phyloP scores from a whole-genome alignment of 2,888 invertebrate genomes.

The Lissocephala sabroskyi region DNA sequence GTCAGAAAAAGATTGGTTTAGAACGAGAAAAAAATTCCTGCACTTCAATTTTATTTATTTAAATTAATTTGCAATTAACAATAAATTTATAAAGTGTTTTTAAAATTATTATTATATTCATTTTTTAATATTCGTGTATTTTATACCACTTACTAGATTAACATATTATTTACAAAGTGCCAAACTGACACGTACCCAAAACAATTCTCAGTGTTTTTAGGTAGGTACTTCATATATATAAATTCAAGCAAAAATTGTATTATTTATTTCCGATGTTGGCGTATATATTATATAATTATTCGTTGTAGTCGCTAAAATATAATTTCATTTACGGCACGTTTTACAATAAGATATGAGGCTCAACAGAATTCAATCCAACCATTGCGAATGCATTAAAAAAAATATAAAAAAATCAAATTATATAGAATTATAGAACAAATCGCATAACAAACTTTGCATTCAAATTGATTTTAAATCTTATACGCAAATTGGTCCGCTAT shows the following conservation, averaged over 20 bases:
- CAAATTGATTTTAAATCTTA: constrained; percentile 63
- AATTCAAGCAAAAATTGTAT: constrained; percentile 56
- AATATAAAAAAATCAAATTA: constrained; percentile 26
- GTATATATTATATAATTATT: constrained; percentile 60
- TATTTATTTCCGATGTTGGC: constrained; percentile 46
- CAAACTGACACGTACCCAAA: background rate
- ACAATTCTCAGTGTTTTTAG: constrained; percentile 23
- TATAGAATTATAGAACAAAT: constrained; percentile 39
- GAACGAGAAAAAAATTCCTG: no score
- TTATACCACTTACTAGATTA: constrained; percentile 20
- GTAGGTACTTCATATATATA: constrained; percentile 23
- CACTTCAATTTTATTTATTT: no score
- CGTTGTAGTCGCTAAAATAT: constrained; percentile 59
- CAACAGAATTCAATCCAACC: background rate
- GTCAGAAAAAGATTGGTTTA: no score
- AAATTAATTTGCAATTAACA: constrained; percentile 32
- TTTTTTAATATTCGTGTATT: constrained; percentile 1
- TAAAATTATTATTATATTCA: constrained; percentile 9
- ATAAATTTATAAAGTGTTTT: constrained; percentile 39
- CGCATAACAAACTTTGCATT: constrained; percentile 23
- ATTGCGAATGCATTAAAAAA: background rate
- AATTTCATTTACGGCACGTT: background rate
- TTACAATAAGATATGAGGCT: no score
- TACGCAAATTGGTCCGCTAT: constrained; percentile 72
- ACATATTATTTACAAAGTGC: constrained; percentile 14